A percentile compares a stretch with the other conserved stretches of the same genome.
These are phyloP conservation scores for Falco naumanni DNA, from an alignment of 2,797 vertebrate genomes.

Conservation along the genomic window DNA sequence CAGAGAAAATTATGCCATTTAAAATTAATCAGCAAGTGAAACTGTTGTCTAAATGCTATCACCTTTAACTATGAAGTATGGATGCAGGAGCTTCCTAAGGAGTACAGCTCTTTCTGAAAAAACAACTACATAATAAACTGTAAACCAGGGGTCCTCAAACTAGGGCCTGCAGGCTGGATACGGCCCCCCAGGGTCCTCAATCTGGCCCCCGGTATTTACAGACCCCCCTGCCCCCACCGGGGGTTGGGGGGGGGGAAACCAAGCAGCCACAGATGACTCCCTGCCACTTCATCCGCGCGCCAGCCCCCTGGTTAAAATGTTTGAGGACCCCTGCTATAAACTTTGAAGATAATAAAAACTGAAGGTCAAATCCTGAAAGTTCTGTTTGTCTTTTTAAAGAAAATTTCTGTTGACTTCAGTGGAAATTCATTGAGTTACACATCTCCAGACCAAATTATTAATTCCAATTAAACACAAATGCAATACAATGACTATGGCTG, in stretches of 20 bases:
- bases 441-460: not conserved
- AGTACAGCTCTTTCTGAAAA: not conserved
- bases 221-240: too few species aligned
- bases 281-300: too few species aligned
- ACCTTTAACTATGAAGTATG: not conserved
- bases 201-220: too few species aligned
- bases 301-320: too few species aligned
- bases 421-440: not conserved
- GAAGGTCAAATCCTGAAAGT: not conserved
- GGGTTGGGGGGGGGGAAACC: too few species aligned
- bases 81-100: not conserved
- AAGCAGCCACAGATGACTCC: too few species aligned
- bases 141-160: not conserved
- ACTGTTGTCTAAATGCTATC: not conserved
- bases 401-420: not conserved
- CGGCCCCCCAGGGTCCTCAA: too few species aligned
- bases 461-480: not conserved
- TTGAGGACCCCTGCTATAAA: not conserved
- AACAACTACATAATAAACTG: too few species aligned
- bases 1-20: not conserved
- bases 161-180: too few species aligned
- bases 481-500: not conserved
- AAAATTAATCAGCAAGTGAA: not conserved
- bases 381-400: not conserved
- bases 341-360: not conserved